phyloP scores from a whole-genome alignment of 1,140 invertebrate species.

The Musca vetustissima region DNA sequence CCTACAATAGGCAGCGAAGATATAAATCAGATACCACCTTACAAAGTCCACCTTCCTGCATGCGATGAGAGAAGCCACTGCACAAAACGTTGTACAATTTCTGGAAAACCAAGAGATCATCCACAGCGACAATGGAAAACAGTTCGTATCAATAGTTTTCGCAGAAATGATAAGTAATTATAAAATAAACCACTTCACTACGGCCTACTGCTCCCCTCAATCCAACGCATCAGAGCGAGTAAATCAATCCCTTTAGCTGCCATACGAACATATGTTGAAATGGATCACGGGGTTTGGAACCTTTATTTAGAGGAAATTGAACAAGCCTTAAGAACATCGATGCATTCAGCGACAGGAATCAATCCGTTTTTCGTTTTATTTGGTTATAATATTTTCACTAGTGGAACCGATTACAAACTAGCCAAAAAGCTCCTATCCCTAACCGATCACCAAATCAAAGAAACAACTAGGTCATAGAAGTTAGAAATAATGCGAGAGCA shows the following conservation, averaged over 20 bases:
- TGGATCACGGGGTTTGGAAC: too few relatives aligned
- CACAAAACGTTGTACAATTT: too few relatives aligned
- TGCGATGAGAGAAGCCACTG: too few relatives aligned
- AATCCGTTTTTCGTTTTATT: not conserved
- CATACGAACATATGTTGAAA: not conserved
- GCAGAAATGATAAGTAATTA: not conserved
- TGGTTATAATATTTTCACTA: not conserved
- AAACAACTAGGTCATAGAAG: not conserved
- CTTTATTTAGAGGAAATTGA: not conserved
- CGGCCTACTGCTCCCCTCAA: too few relatives aligned
- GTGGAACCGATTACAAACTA: not conserved
- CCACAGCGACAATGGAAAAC: not conserved
- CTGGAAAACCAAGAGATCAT: not conserved
- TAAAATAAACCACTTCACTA: not conserved
- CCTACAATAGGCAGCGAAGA: not conserved
- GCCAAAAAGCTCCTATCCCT: not conserved
- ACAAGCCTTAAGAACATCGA: not conserved
- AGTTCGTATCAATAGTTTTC: not conserved
- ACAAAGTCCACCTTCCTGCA: too few relatives aligned
- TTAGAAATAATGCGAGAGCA: not conserved
- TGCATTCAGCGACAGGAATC: not conserved
- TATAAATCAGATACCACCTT: not conserved
- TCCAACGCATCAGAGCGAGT: too few relatives aligned
- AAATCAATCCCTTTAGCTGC: not conserved
- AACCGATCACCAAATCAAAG: not conserved